Evolutionary conservation across 2,797 vertebrate genomes (phyloP), one percentile per base, ranked within the genome.

Genomic region (Avahi laniger): DNA sequence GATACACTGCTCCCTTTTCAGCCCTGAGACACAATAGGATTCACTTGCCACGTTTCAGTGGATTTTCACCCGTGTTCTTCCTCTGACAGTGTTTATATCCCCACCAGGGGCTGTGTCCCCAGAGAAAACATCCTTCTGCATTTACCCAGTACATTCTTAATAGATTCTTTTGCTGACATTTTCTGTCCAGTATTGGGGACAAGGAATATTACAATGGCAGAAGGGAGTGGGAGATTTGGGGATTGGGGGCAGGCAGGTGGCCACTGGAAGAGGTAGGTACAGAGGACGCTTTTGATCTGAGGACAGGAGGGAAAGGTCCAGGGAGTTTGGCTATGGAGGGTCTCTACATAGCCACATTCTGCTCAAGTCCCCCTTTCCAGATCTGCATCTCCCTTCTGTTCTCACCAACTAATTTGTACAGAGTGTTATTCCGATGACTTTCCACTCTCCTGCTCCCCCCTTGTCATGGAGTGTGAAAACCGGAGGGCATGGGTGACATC

Each of bases 321-420:
- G 33, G 38, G 30, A 17, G 48, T 57, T 48, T 17, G 14, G 14
- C 8, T 50, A 10, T 7, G 13, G 28, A 50, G n/a, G 28, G 3
- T 57, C 38, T 92, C n/a, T 81, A 5, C 11, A 46, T 30, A n/a
- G 15, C 61, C 28, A 10, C 1, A 15, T 14, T 72, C 30, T 75
- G 18, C 38, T 69, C n/a, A 7, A 7, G n/a, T 9, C 7, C 12
- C 54, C 5, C 70, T 67, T 72, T 26, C 26, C 48, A 18, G 41
- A n/a, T 33, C 46, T 65, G 0, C 1, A 10, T 52, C 54, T 63
- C 75, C n/a, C 1, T 52, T 6, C 5, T 13, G 0, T 33, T 81
- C 52, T 80, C 61, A 85, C 46, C 8, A 50, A 22, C 24, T 85
- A 20, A 73, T 67, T n/a, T 83, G 18, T 18, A n/a, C 4, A 63